phyloP scores from a whole-genome alignment of 2,888 invertebrate genomes.

The Gryllus longicercus region DNA sequence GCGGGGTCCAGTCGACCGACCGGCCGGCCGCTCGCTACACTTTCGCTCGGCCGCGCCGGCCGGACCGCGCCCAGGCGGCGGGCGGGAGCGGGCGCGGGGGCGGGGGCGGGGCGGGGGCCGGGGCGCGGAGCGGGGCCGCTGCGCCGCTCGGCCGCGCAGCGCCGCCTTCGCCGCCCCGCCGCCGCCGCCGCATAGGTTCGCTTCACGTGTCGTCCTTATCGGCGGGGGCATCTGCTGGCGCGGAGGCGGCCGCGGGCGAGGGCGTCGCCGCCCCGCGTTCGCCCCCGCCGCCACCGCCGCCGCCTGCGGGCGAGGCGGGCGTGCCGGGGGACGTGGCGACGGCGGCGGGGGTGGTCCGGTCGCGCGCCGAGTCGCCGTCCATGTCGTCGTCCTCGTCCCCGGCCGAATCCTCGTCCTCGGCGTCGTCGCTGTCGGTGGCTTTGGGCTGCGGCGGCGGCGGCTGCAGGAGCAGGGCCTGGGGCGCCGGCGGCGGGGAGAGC shows the following conservation, averaged over 20 bases:
- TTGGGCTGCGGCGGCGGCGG: background rate
- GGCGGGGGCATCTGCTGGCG: background rate
- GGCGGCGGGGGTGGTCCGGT: conserved; percentile 10
- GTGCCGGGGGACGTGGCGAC: background rate
- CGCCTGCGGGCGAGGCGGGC: background rate
- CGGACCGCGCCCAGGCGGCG: background rate
- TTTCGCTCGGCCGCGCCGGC: background rate
- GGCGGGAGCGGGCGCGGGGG: background rate
- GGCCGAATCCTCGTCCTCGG: conserved; percentile 24
- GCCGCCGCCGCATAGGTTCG: background rate
- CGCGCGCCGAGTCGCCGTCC: conserved; percentile 21
- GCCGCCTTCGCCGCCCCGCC: background rate
- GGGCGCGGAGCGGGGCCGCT: background rate
- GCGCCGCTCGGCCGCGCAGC: background rate
- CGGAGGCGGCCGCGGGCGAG: background rate
- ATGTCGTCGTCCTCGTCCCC: conserved; percentile 24
- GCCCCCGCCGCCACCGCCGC: too few relatives aligned
- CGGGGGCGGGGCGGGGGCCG: background rate
- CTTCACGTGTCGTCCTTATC: background rate
- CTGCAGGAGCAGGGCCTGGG: background rate
- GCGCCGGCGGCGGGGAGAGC: conserved; percentile 29
- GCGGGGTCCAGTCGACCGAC: background rate
- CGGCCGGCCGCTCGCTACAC: background rate
- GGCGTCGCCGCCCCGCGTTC: background rate
- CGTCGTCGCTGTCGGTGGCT: conserved; percentile 20